Base-by-base conservation (phyloP, 2,113 vertebrate species). In the Piaya cayana region DNA sequence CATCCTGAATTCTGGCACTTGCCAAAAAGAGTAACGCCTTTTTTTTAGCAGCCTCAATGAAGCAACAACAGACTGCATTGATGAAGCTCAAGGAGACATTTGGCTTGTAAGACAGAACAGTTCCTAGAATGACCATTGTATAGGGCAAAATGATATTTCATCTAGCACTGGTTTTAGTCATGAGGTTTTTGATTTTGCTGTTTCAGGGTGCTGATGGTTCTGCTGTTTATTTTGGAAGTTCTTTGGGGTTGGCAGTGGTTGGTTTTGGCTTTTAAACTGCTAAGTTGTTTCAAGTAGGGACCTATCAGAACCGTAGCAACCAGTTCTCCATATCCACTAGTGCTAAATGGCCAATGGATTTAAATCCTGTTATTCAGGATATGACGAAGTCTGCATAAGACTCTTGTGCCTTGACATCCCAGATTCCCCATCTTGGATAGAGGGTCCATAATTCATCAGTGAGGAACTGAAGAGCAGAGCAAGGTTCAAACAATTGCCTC, bases 141-240 rank as follows among this genome's bases (percentile, higher is more conserved):
- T 1, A 78, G 9, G n/a, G 14, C 3, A 93, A 81, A 82, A 2
- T 1, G 1, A 52, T 21, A 15, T 13, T 68, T 85, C 2, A 0
- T 8, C 10, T 49, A 81, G 32, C 27, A 59, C 8, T 1, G 0
- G 18, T 45, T 85, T 77, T 47, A 20, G 19, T 6, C 80, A 23
- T 4, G 55, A 20, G 3, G 13, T 36, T 55, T 55, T 23, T 32
- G 6, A 25, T 36, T 4, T 47, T 36, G 20, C 14, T 70, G 14
- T 32, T 71, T 55, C 32, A 10, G 11, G 7, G 5, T 25, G 6
- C 8, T 27, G 42, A 13, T 42, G 8, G 1, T 19, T 18, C 2
- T 13, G 23, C 8, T 50, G 26, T 20, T 32, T 47, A 47, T 19
- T n/a, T 21, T 18, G 47, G 21, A 23, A 9, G 47, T 20, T 19